Evolutionary conservation across 2,113 vertebrate genomes (phyloP), one percentile per base, ranked within the genome.

Genomic region (Microtus ochrogaster): DNA sequence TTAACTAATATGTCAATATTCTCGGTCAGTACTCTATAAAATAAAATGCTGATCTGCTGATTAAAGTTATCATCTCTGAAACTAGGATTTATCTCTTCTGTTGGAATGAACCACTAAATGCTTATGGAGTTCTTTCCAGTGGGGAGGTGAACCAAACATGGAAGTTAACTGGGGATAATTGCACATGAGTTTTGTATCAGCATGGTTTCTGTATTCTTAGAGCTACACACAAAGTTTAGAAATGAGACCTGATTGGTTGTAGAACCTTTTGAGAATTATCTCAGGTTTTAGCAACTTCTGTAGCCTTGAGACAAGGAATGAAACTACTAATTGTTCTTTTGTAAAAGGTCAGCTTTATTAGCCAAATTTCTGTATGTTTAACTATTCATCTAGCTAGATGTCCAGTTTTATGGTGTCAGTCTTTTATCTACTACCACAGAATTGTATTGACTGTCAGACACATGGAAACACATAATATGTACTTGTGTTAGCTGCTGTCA

Each of bases 231-330:
- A 70, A 41, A 76, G 7, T 47, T 65, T 68, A 92, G 84, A 63
- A 70, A 49, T 24, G 84, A 85, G 91, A 94, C 36, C 55, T 83
- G 58, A 61, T 79, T 79, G 49, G 55, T 72, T 83, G 28, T 90
- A 66, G 92, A 44, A 68, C 49, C 72, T 95, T 94, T 74, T 33
- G 88, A 87, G 70, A 95, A 93, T 95, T 91, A 86, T 55, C 79
- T 86, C 52, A 76, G 61, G 90, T 28, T 65, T 97, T 81, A 39
- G 70, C 73, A 89, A 91, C 13, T 36, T 92, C 76, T 95, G 11
- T 77, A 84, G 52, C 76, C 72, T 87, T 93, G 33, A 94, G 88
- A 66, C 94, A 94, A 97, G 30, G 41, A 97, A 39, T 70, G 72
- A 86, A 89, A 83, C 52, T 85, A 70, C 17, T 73, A 79, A 90